Evolutionary conservation across 1,140 invertebrate genomes (phyloP).

Genomic region (Macrobrachium rosenbergii): DNA sequence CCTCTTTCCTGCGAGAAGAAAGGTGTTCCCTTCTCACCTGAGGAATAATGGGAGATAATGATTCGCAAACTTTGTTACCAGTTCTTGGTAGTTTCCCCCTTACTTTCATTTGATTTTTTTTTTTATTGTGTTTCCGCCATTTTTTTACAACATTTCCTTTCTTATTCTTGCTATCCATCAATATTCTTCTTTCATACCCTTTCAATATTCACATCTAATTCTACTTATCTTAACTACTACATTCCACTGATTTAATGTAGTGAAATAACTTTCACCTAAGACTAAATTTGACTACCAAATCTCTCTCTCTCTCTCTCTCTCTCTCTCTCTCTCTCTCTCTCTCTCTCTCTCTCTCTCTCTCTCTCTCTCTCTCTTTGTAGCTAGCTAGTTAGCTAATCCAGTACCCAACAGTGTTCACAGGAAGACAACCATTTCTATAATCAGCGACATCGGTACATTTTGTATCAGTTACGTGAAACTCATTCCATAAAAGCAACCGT

Average conservation of each 20-base stretch:
- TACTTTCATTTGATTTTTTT: not conserved
- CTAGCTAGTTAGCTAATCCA: not conserved
- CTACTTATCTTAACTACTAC: not conserved
- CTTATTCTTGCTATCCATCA: not conserved
- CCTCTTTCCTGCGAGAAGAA: conserved; percentile 13
- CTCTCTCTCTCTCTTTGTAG: conserved; percentile 5
- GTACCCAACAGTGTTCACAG: not conserved
- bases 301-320: conserved; percentile 23
- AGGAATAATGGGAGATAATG: conserved; percentile 38
- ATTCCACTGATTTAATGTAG: too few relatives aligned
- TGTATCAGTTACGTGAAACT: too few relatives aligned
- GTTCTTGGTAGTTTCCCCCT: not conserved
- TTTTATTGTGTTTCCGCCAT: not conserved
- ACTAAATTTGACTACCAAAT: too few relatives aligned
- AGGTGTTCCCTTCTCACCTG: conserved; percentile 39
- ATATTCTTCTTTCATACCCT: not conserved
- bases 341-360: conserved; percentile 33
- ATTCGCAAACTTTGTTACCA: conserved; percentile 32
- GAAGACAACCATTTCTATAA: too few relatives aligned
- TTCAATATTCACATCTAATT: not conserved
- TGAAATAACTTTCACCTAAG: not conserved
- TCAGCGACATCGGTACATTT: too few relatives aligned
- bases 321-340: conserved; percentile 37
- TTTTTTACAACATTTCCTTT: not conserved
- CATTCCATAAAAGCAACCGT: too few relatives aligned